Base-by-base conservation (phyloP, 2,888 invertebrate species). In the Andrena haemorrhoa region DNA sequence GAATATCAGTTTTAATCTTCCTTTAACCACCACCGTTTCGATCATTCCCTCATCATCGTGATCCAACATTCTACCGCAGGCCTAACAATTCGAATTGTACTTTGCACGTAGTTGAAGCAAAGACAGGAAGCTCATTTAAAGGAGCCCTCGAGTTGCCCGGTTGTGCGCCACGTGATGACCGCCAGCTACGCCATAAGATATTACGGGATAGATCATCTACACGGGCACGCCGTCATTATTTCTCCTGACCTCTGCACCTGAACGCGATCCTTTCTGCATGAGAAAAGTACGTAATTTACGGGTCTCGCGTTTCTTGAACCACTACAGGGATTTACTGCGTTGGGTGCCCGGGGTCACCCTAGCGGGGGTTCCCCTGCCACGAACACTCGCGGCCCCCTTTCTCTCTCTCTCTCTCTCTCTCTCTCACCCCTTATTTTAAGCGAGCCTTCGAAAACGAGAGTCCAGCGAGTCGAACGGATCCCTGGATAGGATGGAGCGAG, bases 251-350 rank as follows among this genome's bases (percentile, higher is more conserved):
- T 90, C 84, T 90, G 90, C 86, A 87, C 91, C 88, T 85, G 90
- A 90, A 88, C 87, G 89, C 90, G 87, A 91, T 91, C 89, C 89
- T 91, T 92, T 91, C 90, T 91, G 89, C 91, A 90, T 90, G 90
- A 88, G 90, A 88, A 89, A 91, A 90, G 90, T 90, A 89, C 89
- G 90, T 92, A 91, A 92, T 92, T 92, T 92, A 92, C 92, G 90
- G 90, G 90, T 91, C 90, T 92, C 90, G 90, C 87, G 88, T 92
- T 91, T 90, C 90, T 92, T 87, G 84, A 89, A 87, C 86, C 90
- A 87, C 83, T 60, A 69, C 72, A 82, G 88, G 90, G 90, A 92
- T 92, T 93, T 92, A 92, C 92, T 91, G 91, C 91, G 89, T 88
- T 85, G 89, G 88, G 84, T 89, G 90, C 86, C 88, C 85, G 87